Base-by-base conservation (phyloP, 92 coral and sea anemone species). In the Micromussa lordhowensis region DNA sequence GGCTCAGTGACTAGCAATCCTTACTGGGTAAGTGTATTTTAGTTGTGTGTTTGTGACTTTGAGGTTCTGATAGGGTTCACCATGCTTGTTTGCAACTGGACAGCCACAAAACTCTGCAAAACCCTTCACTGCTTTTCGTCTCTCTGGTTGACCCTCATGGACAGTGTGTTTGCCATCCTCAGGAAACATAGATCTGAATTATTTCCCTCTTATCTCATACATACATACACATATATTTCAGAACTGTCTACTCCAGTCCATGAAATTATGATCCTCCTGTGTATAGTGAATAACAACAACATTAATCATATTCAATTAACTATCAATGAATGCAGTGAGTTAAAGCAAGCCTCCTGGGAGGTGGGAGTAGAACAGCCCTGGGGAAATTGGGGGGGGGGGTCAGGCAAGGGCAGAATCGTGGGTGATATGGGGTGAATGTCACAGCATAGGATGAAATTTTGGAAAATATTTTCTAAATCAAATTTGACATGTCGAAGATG, bases 11-110 rank as follows among this genome's bases (percentile, higher is more conserved):
- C 18, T 44, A 18, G 22, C 19, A 26, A 6, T 72, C 76, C 88
- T 90, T 86, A 93, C 93, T 30, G 93, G 95, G 38, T 90, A 93
- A 38, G 93, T 90, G 85, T 73, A 86, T 31, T 82, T 79, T 18
- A 90, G 88, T 21, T 79, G 66, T 64, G 91, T 93, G 70, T 83
- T 77, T 59, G 51, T 77, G 38, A 88, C 80, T 75, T 38, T 84
- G 55, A 2, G 72, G 55, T 29, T 22, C 75, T 36, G 78, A 54
- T 32, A 40, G 19, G 75, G 34, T 59, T 74, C 83, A 19, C 38
- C 68, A 22, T 88, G 68, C 17, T 35, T 32, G 19, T 74, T 31
- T 38, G 58, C n/a, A 49, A 72, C 78, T 54, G 72, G 68, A 75
- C 59, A 58, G 81, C 80, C 57, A 34, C 59, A 34, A 59, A 88